Evolutionary conservation across 2,888 invertebrate species (phyloP).

Genomic region (Metallyticus violacea): DNA sequence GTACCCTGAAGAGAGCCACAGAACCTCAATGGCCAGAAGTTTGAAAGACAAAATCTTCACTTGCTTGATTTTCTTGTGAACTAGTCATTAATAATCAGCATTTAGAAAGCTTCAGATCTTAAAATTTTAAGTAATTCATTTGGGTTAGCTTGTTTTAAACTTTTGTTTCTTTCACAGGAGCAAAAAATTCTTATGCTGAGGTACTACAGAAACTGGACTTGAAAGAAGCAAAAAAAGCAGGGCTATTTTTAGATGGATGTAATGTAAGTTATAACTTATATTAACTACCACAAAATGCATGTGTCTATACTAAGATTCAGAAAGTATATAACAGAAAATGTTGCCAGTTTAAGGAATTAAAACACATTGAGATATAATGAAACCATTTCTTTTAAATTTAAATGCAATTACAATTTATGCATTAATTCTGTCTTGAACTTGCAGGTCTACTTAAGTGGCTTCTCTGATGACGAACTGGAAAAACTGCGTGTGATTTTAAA

Average conservation of each 20-base stretch:
- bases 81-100: too few species aligned
- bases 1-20: too few species aligned
- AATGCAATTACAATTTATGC: not conserved
- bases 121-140: too few species aligned
- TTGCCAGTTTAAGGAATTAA: too few species aligned
- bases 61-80: too few species aligned
- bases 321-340: too few species aligned
- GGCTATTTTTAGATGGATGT: conserved; percentile 85
- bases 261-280: conserved; percentile 64
- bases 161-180: not conserved
- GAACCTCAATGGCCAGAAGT: too few species aligned
- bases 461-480: conserved; percentile 59
- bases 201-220: conserved; percentile 53
- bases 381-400: not conserved
- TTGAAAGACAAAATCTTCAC: too few species aligned
- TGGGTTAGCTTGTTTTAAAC: not conserved
- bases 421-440: conserved; percentile 34
- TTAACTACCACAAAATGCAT: too few species aligned
- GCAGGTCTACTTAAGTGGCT: conserved; percentile 68
- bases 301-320: too few species aligned
- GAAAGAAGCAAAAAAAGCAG: conserved; percentile 66
- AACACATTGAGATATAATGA: too few species aligned
- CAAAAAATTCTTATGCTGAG: not conserved
- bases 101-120: too few species aligned
- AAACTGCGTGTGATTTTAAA: conserved; percentile 68